A percentile compares a stretch with the other conserved stretches of the same genome.
These are phyloP conservation scores for Bufo gargarizans DNA, from an alignment of 2,113 vertebrate species.

Conservation along the genomic window DNA sequence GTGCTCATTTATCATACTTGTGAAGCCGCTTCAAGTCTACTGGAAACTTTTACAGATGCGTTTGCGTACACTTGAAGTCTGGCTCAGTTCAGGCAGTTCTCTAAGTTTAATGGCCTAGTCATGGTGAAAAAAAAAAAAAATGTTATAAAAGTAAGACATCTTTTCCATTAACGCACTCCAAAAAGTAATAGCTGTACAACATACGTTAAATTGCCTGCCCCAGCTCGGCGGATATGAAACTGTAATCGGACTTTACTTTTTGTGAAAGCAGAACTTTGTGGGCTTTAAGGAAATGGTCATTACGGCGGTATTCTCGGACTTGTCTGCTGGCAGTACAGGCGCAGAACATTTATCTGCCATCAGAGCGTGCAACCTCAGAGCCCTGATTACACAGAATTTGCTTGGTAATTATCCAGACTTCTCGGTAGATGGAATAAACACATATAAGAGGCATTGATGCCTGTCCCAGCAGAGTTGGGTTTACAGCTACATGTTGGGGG, in stretches of 20 bases:
- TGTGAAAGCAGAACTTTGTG: background rate
- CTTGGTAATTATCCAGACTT: constrained; percentile 16
- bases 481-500: background rate
- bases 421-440: background rate
- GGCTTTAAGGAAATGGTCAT: constrained; percentile 31
- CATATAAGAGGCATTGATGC: background rate
- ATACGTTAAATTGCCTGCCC: background rate
- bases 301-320: background rate
- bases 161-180: constrained; percentile 27
- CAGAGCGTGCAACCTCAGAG: constrained; percentile 29
- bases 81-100: background rate
- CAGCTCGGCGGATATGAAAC: constrained; percentile 6
- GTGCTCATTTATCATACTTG: background rate
- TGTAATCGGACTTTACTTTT: constrained; percentile 19
- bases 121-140: background rate
- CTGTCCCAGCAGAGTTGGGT: background rate
- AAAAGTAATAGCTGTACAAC: background rate
- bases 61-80: background rate
- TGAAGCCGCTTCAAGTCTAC: background rate
- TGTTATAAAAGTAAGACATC: background rate
- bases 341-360: constrained; percentile 11
- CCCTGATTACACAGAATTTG: constrained; percentile 26
- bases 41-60: background rate
- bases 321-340: constrained; percentile 32
- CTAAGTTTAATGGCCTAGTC: background rate